Evolutionary conservation across 1,140 invertebrate species (phyloP).

Genomic region (Coelopa frigida): DNA sequence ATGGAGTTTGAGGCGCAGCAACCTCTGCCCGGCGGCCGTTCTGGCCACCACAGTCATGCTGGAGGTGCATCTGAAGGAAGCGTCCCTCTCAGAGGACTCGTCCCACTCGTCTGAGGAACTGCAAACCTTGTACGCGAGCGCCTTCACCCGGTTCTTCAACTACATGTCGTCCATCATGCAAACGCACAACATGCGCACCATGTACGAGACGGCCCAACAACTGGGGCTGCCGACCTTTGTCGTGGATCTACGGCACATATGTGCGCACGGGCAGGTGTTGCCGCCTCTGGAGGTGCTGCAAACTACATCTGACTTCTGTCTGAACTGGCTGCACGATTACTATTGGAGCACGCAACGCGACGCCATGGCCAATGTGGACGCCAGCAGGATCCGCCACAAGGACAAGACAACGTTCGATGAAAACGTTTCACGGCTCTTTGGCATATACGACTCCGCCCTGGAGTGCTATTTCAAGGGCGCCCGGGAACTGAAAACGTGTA

Average conservation of each 20-base stretch:
- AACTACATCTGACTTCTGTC: slow-evolving; percentile 23
- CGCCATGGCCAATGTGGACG: slow-evolving; percentile 24
- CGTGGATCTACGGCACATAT: slow-evolving; percentile 38
- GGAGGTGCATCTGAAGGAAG: slow-evolving; percentile 23
- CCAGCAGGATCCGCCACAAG: slow-evolving; percentile 22
- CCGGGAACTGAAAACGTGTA: slow-evolving; percentile 20
- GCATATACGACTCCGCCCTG: slow-evolving; percentile 28
- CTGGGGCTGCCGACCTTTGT: slow-evolving; percentile 35
- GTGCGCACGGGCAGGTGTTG: slow-evolving; percentile 36
- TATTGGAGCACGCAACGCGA: slow-evolving; percentile 32
- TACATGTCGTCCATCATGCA: slow-evolving; percentile 43
- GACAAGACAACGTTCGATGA: slow-evolving; percentile 24
- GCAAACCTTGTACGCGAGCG: slow-evolving; percentile 28
- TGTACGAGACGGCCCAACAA: slow-evolving; percentile 37
- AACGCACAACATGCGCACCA: slow-evolving; percentile 28
- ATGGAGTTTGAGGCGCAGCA: slow-evolving; percentile 32
- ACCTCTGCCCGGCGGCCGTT: slow-evolving; percentile 35
- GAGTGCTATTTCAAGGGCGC: slow-evolving; percentile 30
- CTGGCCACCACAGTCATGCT: slow-evolving; percentile 34
- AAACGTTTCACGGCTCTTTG: slow-evolving; percentile 18
- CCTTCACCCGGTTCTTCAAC: slow-evolving; percentile 39
- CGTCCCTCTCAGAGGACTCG: slow-evolving; percentile 11
- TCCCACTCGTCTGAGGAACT: too few species aligned
- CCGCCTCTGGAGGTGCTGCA: slow-evolving; percentile 27
- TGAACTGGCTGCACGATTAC: slow-evolving; percentile 32